These are phyloP conservation scores for Colaptes auratus DNA, from an alignment of 2,113 vertebrate species.

Conservation along the genomic window DNA sequence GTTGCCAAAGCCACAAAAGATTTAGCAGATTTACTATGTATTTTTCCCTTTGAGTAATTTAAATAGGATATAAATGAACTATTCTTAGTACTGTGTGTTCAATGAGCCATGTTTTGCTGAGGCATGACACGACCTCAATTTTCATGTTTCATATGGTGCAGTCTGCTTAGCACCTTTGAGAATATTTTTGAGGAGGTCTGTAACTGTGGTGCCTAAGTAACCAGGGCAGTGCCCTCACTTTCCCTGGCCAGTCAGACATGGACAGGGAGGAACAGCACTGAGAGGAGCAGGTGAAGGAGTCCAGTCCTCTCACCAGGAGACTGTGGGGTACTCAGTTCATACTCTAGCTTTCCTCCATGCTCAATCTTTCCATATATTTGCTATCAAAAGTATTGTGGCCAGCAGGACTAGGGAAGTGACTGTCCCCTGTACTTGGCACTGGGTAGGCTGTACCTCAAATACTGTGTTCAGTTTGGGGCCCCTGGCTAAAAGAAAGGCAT, in stretches of 20 bases:
- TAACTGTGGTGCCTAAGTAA: neutral
- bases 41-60: neutral
- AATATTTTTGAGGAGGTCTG: rapidly evolving
- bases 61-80: neutral
- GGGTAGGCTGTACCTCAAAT: neutral
- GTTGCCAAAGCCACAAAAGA: neutral
- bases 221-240: neutral
- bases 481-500: neutral
- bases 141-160: rapidly evolving
- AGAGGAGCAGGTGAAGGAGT: neutral
- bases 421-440: neutral
- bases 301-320: neutral
- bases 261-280: neutral
- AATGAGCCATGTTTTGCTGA: neutral
- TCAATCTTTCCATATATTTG: neutral
- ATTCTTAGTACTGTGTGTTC: rapidly evolving
- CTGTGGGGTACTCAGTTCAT: rapidly evolving
- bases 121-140: rapidly evolving
- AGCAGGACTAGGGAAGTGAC: neutral
- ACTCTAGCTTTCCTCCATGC: too few species aligned
- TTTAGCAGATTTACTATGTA: rapidly evolving
- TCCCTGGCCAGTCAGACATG: neutral
- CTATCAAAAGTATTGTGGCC: neutral
- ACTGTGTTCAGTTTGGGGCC: neutral
- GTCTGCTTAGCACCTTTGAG: rapidly evolving